Base-by-base conservation (phyloP, 1,140 invertebrate species). In the Meteorus sp. region DNA sequence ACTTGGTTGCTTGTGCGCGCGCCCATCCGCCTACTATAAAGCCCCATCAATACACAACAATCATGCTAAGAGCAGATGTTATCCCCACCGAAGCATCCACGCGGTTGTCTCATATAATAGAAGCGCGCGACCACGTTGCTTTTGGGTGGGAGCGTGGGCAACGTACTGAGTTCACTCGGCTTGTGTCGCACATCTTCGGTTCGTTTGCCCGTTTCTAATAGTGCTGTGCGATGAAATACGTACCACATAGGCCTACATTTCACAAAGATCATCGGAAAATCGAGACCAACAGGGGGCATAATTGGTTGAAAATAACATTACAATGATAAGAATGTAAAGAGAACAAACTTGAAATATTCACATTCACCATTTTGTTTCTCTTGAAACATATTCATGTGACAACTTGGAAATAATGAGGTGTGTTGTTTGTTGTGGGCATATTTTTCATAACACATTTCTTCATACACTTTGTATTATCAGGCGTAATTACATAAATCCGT, bases 51-150 rank as follows among this genome's bases (percentile, higher is more conserved):
- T 76, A 76, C 71, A 75, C 67, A 66, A 72, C 73, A 77, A 77
- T 77, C 74, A 75, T 71, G 70, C 71, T 77, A 77, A 77, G 72
- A 75, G 75, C 74, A 77, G 73, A 75, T 76, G 70, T 77, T 76
- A 75, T 72, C 72, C 74, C 73, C 66, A 67, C 68, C 33, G 15
- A 22, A 27, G 25, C 19, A 9, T 19, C 44, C 35, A 58, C 58
- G 33, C 29, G 7, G 48, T 13, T 6, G 45, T 58, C 45, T 52
- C 19, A 23, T 19, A 9, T 39, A 17, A 29, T 19, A 11, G 20
- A 37, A 57, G 45, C 29, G 33, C 27, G 19, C 27, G 54, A 29
- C 23, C 19, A 20, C 20, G 29, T 22, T 20, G 55, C n/a, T n/a
- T n/a, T 48, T 33, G 35, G 33, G 39, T 11, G 13, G 43, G 43